Evolutionary conservation across 2,888 invertebrate species (phyloP).

Genomic region (Epistrophe grossulariae): DNA sequence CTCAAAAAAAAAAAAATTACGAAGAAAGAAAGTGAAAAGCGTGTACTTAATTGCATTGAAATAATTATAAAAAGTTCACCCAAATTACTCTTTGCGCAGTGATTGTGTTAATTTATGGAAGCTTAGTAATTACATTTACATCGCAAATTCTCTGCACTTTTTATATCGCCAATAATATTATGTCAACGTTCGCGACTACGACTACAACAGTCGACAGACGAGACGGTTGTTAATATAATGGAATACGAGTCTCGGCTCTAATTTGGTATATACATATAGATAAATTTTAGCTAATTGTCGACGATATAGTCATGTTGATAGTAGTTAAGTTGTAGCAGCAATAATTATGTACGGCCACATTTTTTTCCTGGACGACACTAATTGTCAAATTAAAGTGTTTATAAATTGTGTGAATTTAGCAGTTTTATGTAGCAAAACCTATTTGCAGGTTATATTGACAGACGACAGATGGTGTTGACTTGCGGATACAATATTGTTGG

Average conservation of each 20-base stretch:
- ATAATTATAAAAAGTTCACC: constrained; percentile 44
- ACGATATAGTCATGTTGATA: constrained; percentile 5
- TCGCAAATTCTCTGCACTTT: constrained; percentile 43
- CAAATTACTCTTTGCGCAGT: constrained; percentile 51
- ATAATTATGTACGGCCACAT: constrained; percentile 10
- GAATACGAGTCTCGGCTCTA: background rate
- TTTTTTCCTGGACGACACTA: constrained; percentile 44
- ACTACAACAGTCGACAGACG: too few species aligned
- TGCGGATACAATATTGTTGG: background rate
- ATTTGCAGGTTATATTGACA: constrained; percentile 5
- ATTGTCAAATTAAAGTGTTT: constrained; percentile 67
- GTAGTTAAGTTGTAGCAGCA: constrained; percentile 1
- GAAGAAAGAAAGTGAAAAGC: constrained; percentile 33
- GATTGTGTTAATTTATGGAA: constrained; percentile 60
- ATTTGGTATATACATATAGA: background rate
- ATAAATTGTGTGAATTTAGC: constrained; percentile 45
- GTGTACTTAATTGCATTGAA: constrained; percentile 49
- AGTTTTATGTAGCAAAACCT: constrained; percentile 9
- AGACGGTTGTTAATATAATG: background rate
- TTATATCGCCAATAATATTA: constrained; percentile 36
- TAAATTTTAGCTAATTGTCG: constrained; percentile 24
- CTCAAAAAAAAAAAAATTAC: background rate
- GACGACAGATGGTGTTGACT: constrained; percentile 7
- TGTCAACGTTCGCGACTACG: constrained; percentile 16
- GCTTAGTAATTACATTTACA: constrained; percentile 54